Conservation (phyloP, 2,888 invertebrate species). For the Girardia tigrina region DNA sequence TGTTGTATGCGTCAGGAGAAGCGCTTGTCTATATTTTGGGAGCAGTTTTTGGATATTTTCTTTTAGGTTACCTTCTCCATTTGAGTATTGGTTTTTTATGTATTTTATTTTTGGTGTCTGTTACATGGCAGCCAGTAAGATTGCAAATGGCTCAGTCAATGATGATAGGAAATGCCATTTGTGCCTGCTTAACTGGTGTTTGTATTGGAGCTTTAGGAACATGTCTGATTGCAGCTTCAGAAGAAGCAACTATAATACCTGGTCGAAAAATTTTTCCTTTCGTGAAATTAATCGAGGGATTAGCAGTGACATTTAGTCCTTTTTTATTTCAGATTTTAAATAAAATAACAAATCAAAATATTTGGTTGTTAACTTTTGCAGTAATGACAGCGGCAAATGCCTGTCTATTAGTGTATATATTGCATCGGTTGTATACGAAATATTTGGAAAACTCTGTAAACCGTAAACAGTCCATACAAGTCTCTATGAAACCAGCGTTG, state of each 20-base stretch:
- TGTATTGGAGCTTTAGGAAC: constrained; percentile 28
- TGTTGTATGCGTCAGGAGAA: constrained; percentile 17
- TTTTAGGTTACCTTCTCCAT: constrained; percentile 6
- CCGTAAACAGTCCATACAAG: not conserved
- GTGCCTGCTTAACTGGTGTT: constrained; percentile 26
- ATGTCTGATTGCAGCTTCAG: constrained; percentile 24
- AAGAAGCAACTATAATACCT: constrained; percentile 30
- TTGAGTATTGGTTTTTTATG: not conserved
- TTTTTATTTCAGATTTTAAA: not conserved
- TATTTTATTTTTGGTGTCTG: not conserved
- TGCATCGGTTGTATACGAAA: not conserved
- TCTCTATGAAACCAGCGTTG: not conserved
- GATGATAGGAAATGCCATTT: constrained; percentile 11
- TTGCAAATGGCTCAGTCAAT: not conserved
- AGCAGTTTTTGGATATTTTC: not conserved
- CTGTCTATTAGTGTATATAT: constrained; percentile 19
- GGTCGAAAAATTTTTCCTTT: constrained; percentile 24
- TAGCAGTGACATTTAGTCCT: constrained; percentile 20
- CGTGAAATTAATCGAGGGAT: constrained; percentile 26
- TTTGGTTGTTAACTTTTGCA: not conserved
- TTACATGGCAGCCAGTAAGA: constrained; percentile 26
- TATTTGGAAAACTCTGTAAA: not conserved
- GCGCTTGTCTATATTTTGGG: constrained; percentile 25
- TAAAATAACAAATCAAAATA: not conserved
- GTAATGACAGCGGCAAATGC: not conserved